Base-by-base conservation (phyloP, 1,140 invertebrate genomes). In the Anastrepha ludens region DNA sequence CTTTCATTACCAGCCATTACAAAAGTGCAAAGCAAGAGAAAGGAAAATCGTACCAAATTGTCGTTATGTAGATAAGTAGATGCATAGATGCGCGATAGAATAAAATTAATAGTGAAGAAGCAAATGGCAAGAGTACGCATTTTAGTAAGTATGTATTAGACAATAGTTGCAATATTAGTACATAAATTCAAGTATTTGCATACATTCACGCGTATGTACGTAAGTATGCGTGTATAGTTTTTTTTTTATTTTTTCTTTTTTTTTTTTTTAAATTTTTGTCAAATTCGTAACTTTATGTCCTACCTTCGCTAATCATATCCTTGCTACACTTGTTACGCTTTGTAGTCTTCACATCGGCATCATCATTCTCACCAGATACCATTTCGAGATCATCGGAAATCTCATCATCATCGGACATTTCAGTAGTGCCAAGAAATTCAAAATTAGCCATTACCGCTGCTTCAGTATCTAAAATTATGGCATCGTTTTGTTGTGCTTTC, bases 361-460 rank as follows among this genome's bases (percentile, higher is more conserved):
- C 95, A 87, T 95, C 93, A 90, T 95, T 95, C 89, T 95, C 95
- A 88, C 94, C 94, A 70, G 94, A 95, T 70, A 95, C 95, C 90
- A 95, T 94, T 90, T 96, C 96, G 87, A 96, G 93, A 90, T 97
- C 97, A 91, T 97, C 96, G 89, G 94, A 94, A 93, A 95, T 95
- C 87, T 95, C 95, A 90, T 97, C 97, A 90, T 98, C 97, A 93
- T 98, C 97, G 90, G 98, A 97, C 95, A 97, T 97, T 91, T 98
- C 97, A 91, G 97, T 97, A 89, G 95, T 94, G 89, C 95, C 95
- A 70, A 99, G 95, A 94, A 99, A 99, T 93, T 99, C 98, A 94
- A 99, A 98, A 94, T 98, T 99, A 50, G 97, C 98, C 95, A 99
- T 97, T 64, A 99, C 98, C 62, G 98, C 97, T 74, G 97, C 97